Evolutionary conservation across 53 echinoderm and acorn worm species (phyloP), one percentile per base, ranked within the genome.

Genomic region (Patiria pectinifera): DNA sequence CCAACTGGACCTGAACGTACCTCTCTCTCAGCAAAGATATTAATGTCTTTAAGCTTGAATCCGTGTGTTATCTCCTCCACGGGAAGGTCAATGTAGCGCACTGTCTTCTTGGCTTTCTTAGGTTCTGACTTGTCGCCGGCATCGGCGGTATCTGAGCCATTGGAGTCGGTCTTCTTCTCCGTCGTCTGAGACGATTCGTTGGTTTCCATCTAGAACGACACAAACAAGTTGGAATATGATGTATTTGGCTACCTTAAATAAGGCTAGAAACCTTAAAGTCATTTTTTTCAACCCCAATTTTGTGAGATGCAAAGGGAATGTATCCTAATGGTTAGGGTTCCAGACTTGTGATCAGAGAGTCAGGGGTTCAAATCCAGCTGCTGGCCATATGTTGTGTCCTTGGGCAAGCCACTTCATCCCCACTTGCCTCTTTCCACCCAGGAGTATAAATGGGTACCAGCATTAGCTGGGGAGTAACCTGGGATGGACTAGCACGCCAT

Each of bases 61-160:
- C 92, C 84, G 45, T 92, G 85, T 63, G 86, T 95, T 10, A 72
- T 19, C 45, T 92, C 69, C 2, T 93, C 92, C 59, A 96, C 92
- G 11, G 92, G 85, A 0, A 96, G 92, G 14, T 96, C 98, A 85
- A 83, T 92, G 46, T 82, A 86, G 71, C 92, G 92, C 12, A 95
- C 92, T 1, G 94, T 96, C 84, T 95, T 96, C 94, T 98, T 98
- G n/a, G 85, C 90, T 86, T 94, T 95, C 92, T 96, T 97, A 10
- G 89, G 92, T 59, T 93, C 93, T 75, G 93, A 92, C 62, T 94
- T 91, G 7, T 86, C 94, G 21, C 71, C 71, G 23, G 82, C 46
- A 22, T 86, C 87, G 15, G 61, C 91, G 7, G 85, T 45, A 0
- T 85, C 90, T 49, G 91, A 15, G 62, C 85, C 82, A n/a, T 92